Base-by-base conservation (phyloP, 2,888 invertebrate genomes). In the Pterostichus niger region DNA sequence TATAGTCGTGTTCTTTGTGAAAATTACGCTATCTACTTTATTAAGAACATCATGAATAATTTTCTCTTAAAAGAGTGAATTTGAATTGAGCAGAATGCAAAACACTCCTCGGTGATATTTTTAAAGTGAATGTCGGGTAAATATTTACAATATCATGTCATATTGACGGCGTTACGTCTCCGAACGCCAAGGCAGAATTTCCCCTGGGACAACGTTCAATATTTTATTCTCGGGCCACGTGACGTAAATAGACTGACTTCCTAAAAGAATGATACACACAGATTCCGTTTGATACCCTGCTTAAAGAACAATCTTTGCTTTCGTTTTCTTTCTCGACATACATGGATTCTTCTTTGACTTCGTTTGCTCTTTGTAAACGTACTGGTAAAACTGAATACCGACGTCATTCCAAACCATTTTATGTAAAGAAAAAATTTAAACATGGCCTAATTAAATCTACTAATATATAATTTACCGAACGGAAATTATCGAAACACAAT, bases 231-330 rank as follows among this genome's bases (percentile, higher is more conserved):
- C 11, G 44, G 59, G 5, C 44, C 78, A 6, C 44, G 49, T 79
- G 78, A 79, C 64, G 78, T 79, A 79, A 64, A 79, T 59, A 54
- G 52, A 71, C 68, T 79, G 64, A 64, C 31, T 80, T 80, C 68
- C 52, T 68, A 54, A 68, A 80, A 80, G 68, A 68, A 80, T 80
- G 46, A 80, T 68, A 61, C 33, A 35, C 64, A 64, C 49, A 68
- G 80, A 80, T 68, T 80, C 68, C 64, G 49, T 35, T 64, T 80
- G 79, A 68, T 80, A 68, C 64, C 24, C 6, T 17, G 52, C 35
- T 64, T 68, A 44, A 71, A 44, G 17, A 44, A 71, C 71, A 71
- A 44, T 44, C 31, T 61, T 33, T 61, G 61, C 33, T 75, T 52
- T 75, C 52, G 75, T 75, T 75, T 75, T 75, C 75, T 49, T 49